Conservation (phyloP, 2,797 vertebrate species). For the Enteromius thamalakanensis region DNA sequence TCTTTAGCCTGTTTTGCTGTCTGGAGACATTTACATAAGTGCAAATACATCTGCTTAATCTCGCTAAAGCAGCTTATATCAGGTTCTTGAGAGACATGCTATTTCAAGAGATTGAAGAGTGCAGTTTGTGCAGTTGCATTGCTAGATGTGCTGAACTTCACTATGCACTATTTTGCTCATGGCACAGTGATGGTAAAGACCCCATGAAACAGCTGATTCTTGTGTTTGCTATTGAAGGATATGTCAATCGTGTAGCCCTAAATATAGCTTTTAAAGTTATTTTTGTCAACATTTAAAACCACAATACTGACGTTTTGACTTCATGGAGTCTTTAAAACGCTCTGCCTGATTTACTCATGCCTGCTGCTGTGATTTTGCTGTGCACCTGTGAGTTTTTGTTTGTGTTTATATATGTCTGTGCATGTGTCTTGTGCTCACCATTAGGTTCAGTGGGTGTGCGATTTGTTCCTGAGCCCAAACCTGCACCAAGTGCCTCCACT, state of each 20-base stretch:
- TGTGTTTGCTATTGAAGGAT: background rate
- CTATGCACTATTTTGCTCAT: background rate
- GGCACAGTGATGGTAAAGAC: slow-evolving; percentile 1
- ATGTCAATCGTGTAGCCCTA: background rate
- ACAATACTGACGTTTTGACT: background rate
- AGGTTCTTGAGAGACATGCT: background rate
- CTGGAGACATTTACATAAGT: background rate
- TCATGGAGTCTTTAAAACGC: slow-evolving; percentile 2
- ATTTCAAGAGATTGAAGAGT: background rate
- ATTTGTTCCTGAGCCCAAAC: slow-evolving; percentile 66
- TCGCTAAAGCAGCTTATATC: slow-evolving; percentile 38
- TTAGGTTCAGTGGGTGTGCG: slow-evolving; percentile 81
- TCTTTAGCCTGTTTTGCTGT: background rate
- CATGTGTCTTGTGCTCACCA: slow-evolving; percentile 45
- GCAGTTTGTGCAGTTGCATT: background rate
- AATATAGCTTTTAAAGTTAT: background rate
- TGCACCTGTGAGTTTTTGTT: slow-evolving; percentile 43
- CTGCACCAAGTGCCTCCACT: slow-evolving; percentile 64
- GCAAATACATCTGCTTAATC: slow-evolving; percentile 13
- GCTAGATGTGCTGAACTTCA: background rate
- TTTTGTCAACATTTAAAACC: background rate
- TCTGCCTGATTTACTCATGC: slow-evolving; percentile 25
- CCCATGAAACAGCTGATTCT: slow-evolving; percentile 13
- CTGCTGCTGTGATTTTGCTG: slow-evolving; percentile 41
- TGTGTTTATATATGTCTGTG: slow-evolving; percentile 45